Evolutionary conservation across 2,113 vertebrate species (phyloP), one percentile per base, ranked within the genome.

Genomic region (Tragulus kanchil): DNA sequence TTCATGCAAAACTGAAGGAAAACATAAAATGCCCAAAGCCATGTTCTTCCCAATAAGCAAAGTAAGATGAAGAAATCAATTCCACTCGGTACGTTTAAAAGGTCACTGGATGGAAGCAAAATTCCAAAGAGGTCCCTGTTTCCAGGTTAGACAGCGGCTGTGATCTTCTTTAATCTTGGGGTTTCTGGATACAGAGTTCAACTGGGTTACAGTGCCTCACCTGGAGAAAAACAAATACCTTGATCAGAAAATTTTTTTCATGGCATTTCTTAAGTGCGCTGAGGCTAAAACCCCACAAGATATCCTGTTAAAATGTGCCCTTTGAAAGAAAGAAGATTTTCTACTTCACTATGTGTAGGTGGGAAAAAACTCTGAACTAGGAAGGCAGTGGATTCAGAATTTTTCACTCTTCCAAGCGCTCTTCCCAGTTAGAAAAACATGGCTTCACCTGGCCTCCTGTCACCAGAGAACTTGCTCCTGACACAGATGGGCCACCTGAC

Each of bases 21-120:
- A 96, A 96, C 17, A 48, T 85, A 97, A 93, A 95, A 97, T 97
- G 96, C 96, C 82, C 54, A 78, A 97, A 95, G 94, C 92, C 98
- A 98, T 98, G 61, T 90, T 95, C 96, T 93, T 90, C 85, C 59
- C 94, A 59, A 85, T 26, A 77, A 96, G 50, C 84, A 97, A 87
- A 94, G 36, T 28, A 84, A 82, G 82, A 75, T 52, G 82, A 73
- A 96, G 73, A 78, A 86, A 36, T 56, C 26, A 64, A 56, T 77
- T 95, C 96, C 95, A 81, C 90, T 90, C 16, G 87, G 56, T 16
- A 78, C 36, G 96, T 92, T 85, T 89, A 65, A 94, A 96, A 95
- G 77, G 56, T 62, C 75, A 79, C 59, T 92, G 48, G 85, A 90
- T 85, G 86, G 93, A 86, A 93, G 23, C 67, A 58, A 88, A 92